Base-by-base conservation (phyloP, 1,140 invertebrate genomes). In the Venturia canescens region DNA sequence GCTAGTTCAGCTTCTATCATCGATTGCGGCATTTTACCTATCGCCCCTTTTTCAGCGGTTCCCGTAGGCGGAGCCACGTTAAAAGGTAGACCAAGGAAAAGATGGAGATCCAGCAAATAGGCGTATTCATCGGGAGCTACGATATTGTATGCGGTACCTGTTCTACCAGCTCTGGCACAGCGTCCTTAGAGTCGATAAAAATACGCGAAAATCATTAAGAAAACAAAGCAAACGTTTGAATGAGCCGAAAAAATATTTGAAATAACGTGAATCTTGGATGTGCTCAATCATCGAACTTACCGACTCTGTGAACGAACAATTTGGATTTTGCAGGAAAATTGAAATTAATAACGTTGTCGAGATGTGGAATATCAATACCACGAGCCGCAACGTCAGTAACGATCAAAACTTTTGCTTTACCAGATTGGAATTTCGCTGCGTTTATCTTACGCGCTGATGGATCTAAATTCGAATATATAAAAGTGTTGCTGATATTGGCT, bases 381-480 rank as follows among this genome's bases (percentile, higher is more conserved):
- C 99, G 93, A 0, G 99, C 98, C 3, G 99, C 99, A 7, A 99
- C 95, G 92, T 99, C 99, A 0, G 99, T 99, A 0, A 99, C 98
- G 16, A 99, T 91, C 4, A 99, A 90, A 34, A 97, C 96, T 48
- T 94, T 94, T 7, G 96, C 95, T 92, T 96, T 96, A 70, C 94
- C 94, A 80, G 94, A 94, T 77, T 95, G 94, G 92, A 99, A 99
- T 89, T 98, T 98, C 0, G 96, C 97, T 13, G 98, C 95, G 86
- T 99, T 98, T 83, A 99, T 98, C 93, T 99, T 99, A 84, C 99
- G 93, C 1, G 98, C 98, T 0, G 97, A 94, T n/a, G 98, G 94
- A 92, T 99, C 98, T 79, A 99, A 92, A 80, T 97, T 97, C 34
- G 98, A 99, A 92, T 99, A 99, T 44, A 99, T 96, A 86, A 96